phyloP scores from a whole-genome alignment of 2,113 vertebrate species.

The Cygnus atratus region DNA sequence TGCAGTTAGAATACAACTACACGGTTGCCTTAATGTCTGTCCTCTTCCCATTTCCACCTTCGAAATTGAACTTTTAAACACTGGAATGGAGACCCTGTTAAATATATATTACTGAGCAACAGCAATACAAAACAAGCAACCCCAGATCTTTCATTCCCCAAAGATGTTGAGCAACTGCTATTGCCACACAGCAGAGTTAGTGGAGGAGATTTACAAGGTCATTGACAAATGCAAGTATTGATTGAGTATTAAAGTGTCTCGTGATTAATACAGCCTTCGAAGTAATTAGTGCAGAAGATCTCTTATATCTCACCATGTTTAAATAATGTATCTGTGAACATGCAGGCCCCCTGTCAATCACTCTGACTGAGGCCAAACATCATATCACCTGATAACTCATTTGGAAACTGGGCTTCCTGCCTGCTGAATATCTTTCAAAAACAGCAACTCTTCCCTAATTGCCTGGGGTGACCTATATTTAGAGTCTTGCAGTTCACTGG shows the following conservation, averaged over 20 bases:
- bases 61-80: neutral
- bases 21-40: neutral
- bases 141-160: neutral
- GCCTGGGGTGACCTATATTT: conserved; percentile 78
- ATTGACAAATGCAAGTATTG: conserved; percentile 72
- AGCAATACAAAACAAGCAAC: neutral
- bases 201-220: conserved; percentile 73
- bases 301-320: conserved; percentile 68
- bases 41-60: neutral
- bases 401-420: conserved; percentile 80
- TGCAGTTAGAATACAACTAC: neutral
- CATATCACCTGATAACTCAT: conserved; percentile 79
- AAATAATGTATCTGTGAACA: conserved; percentile 77
- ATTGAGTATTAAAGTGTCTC: conserved; percentile 77
- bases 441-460: conserved; percentile 76
- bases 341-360: conserved; percentile 77
- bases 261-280: conserved; percentile 75
- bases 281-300: conserved; percentile 72
- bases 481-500: conserved; percentile 59
- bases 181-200: conserved; percentile 29
- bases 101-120: accelerated
- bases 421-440: conserved; percentile 73
- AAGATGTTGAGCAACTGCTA: neutral
- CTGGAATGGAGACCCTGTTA: neutral
- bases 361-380: conserved; percentile 77